Evolutionary conservation across 2,888 invertebrate species (phyloP).

Genomic region (Lasioglossum figueresi): DNA sequence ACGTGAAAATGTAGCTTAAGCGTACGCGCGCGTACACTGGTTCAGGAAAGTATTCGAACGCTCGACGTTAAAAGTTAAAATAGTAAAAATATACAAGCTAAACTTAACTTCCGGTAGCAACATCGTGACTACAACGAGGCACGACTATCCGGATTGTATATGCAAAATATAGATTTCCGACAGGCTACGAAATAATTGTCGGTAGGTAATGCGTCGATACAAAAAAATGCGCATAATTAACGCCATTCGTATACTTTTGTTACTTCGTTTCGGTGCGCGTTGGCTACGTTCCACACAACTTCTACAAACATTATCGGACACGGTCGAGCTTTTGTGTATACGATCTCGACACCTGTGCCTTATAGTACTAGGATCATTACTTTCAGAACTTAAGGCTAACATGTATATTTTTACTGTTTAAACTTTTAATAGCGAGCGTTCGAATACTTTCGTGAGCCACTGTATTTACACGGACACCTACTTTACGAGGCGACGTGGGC

Average conservation of each 20-base stretch:
- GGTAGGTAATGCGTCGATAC: background rate
- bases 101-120: background rate
- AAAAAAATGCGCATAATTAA: background rate
- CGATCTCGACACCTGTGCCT: background rate
- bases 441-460: constrained; percentile 5
- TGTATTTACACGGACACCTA: constrained; percentile 23
- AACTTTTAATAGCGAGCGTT: constrained; percentile 2
- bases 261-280: background rate
- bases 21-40: background rate
- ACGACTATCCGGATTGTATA: background rate
- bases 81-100: background rate
- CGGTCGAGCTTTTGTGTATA: background rate
- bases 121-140: background rate
- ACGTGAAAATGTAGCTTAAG: background rate
- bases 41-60: background rate
- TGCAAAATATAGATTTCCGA: background rate
- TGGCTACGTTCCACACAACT: background rate
- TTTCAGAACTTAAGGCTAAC: constrained; percentile 12
- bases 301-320: background rate
- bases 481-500: constrained; percentile 37
- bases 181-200: background rate
- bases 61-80: background rate
- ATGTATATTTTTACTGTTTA: background rate
- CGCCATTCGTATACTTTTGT: background rate
- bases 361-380: background rate